These are phyloP conservation scores for Antheraea yamamai DNA, from an alignment of 2,888 invertebrate genomes.

Conservation along the genomic window DNA sequence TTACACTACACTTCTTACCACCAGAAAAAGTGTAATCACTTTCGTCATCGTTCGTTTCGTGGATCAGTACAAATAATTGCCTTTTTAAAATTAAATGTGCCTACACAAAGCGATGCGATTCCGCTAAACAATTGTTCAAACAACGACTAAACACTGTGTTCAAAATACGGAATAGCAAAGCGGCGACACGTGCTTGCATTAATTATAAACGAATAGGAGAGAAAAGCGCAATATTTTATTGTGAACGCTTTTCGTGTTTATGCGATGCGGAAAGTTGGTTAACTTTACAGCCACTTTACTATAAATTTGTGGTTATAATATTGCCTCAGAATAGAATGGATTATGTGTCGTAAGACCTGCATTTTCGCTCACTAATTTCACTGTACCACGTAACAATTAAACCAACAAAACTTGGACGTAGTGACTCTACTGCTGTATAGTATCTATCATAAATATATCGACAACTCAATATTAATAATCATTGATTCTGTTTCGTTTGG, in stretches of 20 bases:
- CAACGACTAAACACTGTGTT: conserved; percentile 7
- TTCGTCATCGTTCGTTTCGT: no score
- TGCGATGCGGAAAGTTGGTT: not conserved
- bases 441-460: no score
- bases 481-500: no score
- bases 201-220: conserved; percentile 4
- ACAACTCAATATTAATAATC: no score
- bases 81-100: no score
- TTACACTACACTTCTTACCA: no score
- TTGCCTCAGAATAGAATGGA: not conserved
- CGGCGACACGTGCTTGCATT: conserved; percentile 5
- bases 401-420: no score
- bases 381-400: no score
- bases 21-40: no score
- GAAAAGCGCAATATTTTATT: conserved; percentile 1
- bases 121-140: conserved; percentile 15
- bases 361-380: not conserved
- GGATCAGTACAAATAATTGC: no score
- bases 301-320: not conserved
- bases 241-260: not conserved
- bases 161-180: conserved; percentile 2
- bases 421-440: no score
- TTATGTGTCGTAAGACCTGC: not conserved
- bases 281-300: not conserved
- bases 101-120: not conserved